These are phyloP conservation scores for Adoxophyes honmai DNA, from an alignment of 1,140 invertebrate genomes.

Conservation along the genomic window DNA sequence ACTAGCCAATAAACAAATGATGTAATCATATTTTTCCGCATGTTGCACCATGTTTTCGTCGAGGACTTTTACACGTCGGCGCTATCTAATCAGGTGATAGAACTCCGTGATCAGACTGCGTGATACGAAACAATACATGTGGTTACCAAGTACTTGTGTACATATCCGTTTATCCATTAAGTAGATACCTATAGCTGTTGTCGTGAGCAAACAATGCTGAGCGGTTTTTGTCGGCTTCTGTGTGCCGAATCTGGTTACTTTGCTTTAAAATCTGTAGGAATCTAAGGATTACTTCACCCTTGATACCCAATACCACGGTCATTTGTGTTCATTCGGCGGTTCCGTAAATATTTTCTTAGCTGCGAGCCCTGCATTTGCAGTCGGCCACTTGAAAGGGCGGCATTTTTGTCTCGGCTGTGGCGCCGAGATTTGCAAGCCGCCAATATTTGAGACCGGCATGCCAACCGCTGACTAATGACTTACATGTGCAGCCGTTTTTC, in stretches of 20 bases:
- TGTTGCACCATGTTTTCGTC: slow-evolving; percentile 7
- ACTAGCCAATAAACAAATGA: background rate
- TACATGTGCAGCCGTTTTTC: slow-evolving; percentile 62
- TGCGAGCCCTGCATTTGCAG: slow-evolving; percentile 31
- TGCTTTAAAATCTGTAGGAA: slow-evolving; percentile 9
- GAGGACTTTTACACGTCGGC: background rate
- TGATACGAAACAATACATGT: slow-evolving; percentile 7
- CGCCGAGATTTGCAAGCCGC: slow-evolving; percentile 55
- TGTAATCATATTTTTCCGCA: background rate
- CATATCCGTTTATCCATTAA: too few relatives aligned
- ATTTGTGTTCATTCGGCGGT: slow-evolving; percentile 70
- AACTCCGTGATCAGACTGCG: background rate
- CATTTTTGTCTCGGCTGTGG: slow-evolving; percentile 38
- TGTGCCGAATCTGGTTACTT: background rate
- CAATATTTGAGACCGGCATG: slow-evolving; percentile 56
- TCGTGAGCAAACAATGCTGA: slow-evolving; percentile 2
- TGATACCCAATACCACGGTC: slow-evolving; percentile 61
- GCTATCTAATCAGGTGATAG: slow-evolving; percentile 8
- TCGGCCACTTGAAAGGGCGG: slow-evolving; percentile 37
- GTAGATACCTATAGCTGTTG: too few relatives aligned
- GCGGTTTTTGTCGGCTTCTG: background rate
- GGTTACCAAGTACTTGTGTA: background rate
- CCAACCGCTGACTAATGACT: slow-evolving; percentile 59
- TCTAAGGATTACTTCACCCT: slow-evolving; percentile 10
- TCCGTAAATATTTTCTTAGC: slow-evolving; percentile 65